Evolutionary conservation across 2,888 invertebrate genomes (phyloP).

Genomic region (Aromia moschata): DNA sequence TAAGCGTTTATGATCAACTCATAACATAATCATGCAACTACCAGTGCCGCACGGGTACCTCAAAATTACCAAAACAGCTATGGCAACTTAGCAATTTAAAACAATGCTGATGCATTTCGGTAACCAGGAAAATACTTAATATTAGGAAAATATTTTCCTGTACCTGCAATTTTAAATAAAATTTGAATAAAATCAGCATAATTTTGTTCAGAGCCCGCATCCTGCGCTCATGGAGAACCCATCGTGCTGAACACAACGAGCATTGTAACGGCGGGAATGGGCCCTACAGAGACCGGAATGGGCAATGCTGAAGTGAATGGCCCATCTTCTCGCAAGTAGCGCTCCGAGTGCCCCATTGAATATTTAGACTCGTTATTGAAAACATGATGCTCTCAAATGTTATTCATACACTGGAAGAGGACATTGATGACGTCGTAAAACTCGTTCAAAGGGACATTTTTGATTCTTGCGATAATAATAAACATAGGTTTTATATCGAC

Average conservation of each 20-base stretch:
- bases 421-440: constrained; percentile 55
- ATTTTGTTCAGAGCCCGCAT: constrained; percentile 40
- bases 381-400: constrained; percentile 59
- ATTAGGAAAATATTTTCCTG: constrained; percentile 42
- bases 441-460: constrained; percentile 27
- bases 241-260: constrained; percentile 59
- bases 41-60: constrained; percentile 31
- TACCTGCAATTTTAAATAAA: constrained; percentile 49
- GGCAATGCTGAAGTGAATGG: constrained; percentile 59
- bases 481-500: not conserved
- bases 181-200: constrained; percentile 54
- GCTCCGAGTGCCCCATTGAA: constrained; percentile 61
- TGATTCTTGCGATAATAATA: constrained; percentile 1
- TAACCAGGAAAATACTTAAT: constrained; percentile 30
- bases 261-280: constrained; percentile 59
- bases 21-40: constrained; percentile 57
- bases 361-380: constrained; percentile 63
- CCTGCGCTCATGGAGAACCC: constrained; percentile 56
- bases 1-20: constrained; percentile 59
- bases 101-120: constrained; percentile 25
- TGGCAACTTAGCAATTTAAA: constrained; percentile 25
- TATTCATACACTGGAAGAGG: constrained; percentile 57
- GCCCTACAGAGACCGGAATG: constrained; percentile 61
- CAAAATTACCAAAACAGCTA: constrained; percentile 13
- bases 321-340: constrained; percentile 59